Evolutionary conservation across 2,113 vertebrate genomes (phyloP).

Genomic region (Forbesichthys papilliferus): DNA sequence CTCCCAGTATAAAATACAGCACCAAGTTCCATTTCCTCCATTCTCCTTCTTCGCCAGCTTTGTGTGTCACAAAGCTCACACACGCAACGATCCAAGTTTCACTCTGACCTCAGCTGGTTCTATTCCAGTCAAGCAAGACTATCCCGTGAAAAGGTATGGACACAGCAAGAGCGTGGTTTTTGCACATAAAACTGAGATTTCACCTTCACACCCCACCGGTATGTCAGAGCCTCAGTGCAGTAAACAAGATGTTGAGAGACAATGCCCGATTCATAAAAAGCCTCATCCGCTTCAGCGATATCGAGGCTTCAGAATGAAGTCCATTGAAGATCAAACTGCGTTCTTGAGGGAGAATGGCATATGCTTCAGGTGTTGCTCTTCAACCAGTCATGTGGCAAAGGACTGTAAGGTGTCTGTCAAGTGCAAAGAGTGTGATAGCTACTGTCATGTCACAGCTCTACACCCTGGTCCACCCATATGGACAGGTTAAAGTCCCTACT

Average conservation of each 20-base stretch:
- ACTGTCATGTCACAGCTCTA: not conserved
- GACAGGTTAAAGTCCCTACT: not conserved
- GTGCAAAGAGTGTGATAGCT: slow-evolving; percentile 8
- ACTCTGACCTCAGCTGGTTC: not conserved
- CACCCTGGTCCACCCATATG: not conserved
- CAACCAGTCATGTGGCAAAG: not conserved
- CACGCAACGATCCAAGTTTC: not conserved
- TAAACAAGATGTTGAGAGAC: not conserved
- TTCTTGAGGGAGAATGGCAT: not conserved
- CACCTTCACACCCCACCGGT: not conserved
- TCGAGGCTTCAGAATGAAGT: slow-evolving; percentile 1
- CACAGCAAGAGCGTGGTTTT: too few relatives aligned
- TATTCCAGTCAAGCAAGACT: too few relatives aligned
- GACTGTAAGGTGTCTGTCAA: slow-evolving; percentile 1
- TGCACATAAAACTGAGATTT: too few relatives aligned
- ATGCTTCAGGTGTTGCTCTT: slow-evolving; percentile 7
- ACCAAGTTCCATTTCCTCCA: not conserved
- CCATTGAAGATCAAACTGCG: not conserved
- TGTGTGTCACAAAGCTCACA: not conserved
- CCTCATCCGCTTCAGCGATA: slow-evolving; percentile 1
- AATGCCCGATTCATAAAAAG: slow-evolving; percentile 4
- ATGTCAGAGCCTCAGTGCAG: not conserved
- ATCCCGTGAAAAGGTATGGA: too few relatives aligned
- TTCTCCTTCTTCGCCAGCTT: not conserved
- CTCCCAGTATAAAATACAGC: not conserved